These are phyloP conservation scores for Equus przewalskii DNA, from an alignment of 2,113 vertebrate species.

Conservation along the genomic window DNA sequence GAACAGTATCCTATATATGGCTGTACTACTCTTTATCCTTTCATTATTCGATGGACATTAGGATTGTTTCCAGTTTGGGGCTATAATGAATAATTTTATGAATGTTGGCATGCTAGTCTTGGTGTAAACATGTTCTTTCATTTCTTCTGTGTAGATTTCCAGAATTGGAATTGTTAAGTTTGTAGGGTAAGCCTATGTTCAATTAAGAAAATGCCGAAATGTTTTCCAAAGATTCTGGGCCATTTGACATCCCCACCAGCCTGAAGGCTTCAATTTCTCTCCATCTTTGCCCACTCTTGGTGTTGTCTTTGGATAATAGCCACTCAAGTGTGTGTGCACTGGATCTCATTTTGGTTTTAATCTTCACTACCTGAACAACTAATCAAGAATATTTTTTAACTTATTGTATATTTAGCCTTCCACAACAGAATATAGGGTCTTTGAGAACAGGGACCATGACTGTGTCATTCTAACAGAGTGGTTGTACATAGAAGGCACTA, in stretches of 20 bases:
- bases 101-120: not conserved
- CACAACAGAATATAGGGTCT: not conserved
- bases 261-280: not conserved
- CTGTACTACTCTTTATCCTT: not conserved
- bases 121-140: not conserved
- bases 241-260: not conserved
- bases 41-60: not conserved
- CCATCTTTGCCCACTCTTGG: not conserved
- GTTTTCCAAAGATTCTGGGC: not conserved
- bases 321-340: not conserved
- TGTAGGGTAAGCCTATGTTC: not conserved
- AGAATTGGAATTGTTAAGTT: not conserved
- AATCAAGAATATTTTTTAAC: not conserved
- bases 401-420: not conserved
- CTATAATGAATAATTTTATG: not conserved
- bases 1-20: not conserved
- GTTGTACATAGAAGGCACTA: not conserved
- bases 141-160: not conserved
- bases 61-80: not conserved
- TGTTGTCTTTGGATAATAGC: not conserved
- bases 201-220: not conserved
- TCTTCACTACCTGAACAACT: slow-evolving; percentile 3
- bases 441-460: not conserved
- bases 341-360: not conserved
- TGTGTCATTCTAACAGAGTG: not conserved